Conservation (phyloP, 2,797 vertebrate genomes). For the Argya squamiceps region DNA sequence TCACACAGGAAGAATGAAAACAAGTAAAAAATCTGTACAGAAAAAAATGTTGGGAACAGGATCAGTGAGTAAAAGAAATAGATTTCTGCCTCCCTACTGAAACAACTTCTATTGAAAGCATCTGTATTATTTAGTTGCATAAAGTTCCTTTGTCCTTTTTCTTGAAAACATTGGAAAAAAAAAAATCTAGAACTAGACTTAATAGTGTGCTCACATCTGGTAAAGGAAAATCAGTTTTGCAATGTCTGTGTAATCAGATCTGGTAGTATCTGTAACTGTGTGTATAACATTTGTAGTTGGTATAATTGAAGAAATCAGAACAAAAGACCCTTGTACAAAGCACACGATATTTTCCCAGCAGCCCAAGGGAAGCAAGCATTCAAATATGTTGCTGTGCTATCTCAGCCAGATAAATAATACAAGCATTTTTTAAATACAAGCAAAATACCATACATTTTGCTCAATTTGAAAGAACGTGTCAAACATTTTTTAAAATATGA, state of each 20-base stretch:
- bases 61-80: background rate
- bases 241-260: background rate
- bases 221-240: background rate
- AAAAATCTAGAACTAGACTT: background rate
- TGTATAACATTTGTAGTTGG: background rate
- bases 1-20: background rate
- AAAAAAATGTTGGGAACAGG: background rate
- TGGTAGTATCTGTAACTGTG: background rate
- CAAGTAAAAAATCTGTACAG: background rate
- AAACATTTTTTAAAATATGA: background rate
- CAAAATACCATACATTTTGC: too few species aligned
- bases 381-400: background rate
- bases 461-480: background rate
- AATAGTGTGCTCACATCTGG: background rate
- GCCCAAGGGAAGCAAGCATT: background rate
- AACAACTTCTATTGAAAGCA: background rate
- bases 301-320: background rate
- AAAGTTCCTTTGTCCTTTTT: background rate
- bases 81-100: background rate
- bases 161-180: background rate
- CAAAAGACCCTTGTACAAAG: background rate
- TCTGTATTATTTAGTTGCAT: background rate
- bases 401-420: background rate
- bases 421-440: background rate
- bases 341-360: background rate